These are phyloP conservation scores for Mamestra brassicae DNA, from an alignment of 2,888 invertebrate species.

Conservation along the genomic window DNA sequence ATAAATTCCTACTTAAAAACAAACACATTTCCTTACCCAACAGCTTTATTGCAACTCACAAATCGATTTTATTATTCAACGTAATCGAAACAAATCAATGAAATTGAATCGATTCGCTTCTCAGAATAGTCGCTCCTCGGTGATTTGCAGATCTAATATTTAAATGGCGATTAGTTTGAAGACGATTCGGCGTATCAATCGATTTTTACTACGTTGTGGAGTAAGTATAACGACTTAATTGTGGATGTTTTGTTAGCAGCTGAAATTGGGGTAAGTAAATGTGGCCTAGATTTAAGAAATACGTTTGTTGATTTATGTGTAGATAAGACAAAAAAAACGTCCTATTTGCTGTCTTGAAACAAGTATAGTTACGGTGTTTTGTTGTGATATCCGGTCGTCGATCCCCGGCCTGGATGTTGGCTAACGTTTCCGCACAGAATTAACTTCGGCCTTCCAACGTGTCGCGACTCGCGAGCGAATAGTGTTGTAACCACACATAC, in stretches of 20 bases:
- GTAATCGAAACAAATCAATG: constrained; percentile 75
- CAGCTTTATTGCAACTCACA: constrained; percentile 64
- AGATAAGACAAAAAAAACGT: constrained; percentile 41
- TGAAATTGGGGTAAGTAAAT: constrained; percentile 39
- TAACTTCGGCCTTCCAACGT: constrained; percentile 78
- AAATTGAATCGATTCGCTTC: constrained; percentile 75
- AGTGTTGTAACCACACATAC: constrained; percentile 34
- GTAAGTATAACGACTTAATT: constrained; percentile 17
- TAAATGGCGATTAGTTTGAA: constrained; percentile 69
- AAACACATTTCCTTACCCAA: constrained; percentile 70
- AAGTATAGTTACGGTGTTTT: constrained; percentile 50
- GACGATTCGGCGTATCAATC: constrained; percentile 61
- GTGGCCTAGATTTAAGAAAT: constrained; percentile 39
- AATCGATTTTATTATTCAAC: constrained; percentile 71
- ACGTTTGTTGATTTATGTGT: constrained; percentile 27
- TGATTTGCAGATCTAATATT: constrained; percentile 80
- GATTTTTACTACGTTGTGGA: constrained; percentile 42
- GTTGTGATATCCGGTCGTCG: constrained; percentile 77
- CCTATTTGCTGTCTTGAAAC: constrained; percentile 20
- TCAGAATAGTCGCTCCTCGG: constrained; percentile 67
- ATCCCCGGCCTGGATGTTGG: constrained; percentile 74
- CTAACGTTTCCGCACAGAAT: constrained; percentile 78
- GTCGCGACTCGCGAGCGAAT: constrained; percentile 54
- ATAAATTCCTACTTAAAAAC: constrained; percentile 58
- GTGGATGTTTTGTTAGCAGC: constrained; percentile 28